These are phyloP conservation scores for Hydra vulgaris DNA, from an alignment of 30 jellyfish, hydroid and myxozoan genomes.

Conservation along the genomic window DNA sequence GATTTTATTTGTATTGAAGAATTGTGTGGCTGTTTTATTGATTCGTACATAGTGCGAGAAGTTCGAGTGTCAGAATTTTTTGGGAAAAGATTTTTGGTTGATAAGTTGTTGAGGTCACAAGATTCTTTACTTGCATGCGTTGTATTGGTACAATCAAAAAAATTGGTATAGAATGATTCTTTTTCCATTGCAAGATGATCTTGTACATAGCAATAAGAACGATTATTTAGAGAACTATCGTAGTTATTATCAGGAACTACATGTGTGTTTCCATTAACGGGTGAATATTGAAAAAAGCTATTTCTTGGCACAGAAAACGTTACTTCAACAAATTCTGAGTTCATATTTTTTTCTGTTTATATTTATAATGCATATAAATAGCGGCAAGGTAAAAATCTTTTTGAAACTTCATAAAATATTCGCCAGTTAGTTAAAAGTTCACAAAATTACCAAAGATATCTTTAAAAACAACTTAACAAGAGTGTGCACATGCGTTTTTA, in stretches of 20 bases:
- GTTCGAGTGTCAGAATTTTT: background rate
- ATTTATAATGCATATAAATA: background rate
- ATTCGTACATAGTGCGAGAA: background rate
- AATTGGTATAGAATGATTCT: constrained; percentile 19
- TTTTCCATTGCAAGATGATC: constrained; percentile 10
- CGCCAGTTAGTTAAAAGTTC: background rate
- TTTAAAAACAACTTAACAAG: too few relatives aligned
- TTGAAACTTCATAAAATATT: too few relatives aligned
- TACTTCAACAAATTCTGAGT: background rate
- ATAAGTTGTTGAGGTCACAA: background rate
- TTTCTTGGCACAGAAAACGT: constrained; percentile 28
- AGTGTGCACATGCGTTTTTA: too few relatives aligned
- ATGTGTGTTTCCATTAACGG: constrained; percentile 23
- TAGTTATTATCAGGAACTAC: constrained; percentile 28
- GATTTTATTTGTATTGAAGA: background rate
- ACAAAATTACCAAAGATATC: too few relatives aligned
- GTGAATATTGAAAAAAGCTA: constrained; percentile 1
- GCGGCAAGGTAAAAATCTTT: background rate
- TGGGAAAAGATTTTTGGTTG: background rate
- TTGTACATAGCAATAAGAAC: background rate
- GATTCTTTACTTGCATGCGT: background rate
- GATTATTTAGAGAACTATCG: background rate
- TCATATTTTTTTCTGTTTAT: background rate
- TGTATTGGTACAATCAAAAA: constrained; percentile 17
- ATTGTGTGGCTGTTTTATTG: background rate